Evolutionary conservation across 2,113 vertebrate species (phyloP), one percentile per base, ranked within the genome.

Genomic region (Thunnus maccoyii): DNA sequence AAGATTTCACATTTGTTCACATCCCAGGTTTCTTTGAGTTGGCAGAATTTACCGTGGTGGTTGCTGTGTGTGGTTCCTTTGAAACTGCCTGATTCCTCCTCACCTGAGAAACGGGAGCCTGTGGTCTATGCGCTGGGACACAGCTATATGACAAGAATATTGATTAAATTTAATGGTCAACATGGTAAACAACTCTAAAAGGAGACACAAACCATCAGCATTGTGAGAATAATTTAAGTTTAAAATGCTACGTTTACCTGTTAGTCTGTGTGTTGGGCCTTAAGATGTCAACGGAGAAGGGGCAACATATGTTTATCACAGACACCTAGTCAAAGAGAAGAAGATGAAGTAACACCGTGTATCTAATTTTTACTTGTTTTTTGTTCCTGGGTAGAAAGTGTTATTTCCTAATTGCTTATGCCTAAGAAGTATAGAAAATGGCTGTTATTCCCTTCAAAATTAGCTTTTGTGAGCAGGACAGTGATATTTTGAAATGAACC

Each of bases 251-350:
- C 1, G 0, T 70, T 22, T 50, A 87, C 76, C 52, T 2, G 14
- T 4, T 10, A 25, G 14, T 50, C 9, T 72, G 76, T 27, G 18
- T 46, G 5, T n/a, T 56, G 11, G 41, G 15, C 50, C 52, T 68
- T 4, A 18, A 27, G 3, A 25, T 13, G 12, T 71, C 41, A 14
- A 4, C 1, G 46, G 41, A 47, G 61, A 44, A 65, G 6, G 78
- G 80, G 4, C 25, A 5, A 4, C 1, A 0, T 52, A 84, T 76
- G 58, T 71, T 73, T 27, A 86, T 1, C 51, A 83, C 22, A 17
- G 78, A 50, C 8, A 85, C 3, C 79, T 73, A 9, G 56, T 5
- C 18, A 73, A 10, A 80, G 16, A 44, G 18, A 71, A 30, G 27
- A 67, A 52, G 17, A 65, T 4, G 0, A 3, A 2, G 27, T 14